Conservation (phyloP, 2,888 invertebrate species). For the Agrilus mali region DNA sequence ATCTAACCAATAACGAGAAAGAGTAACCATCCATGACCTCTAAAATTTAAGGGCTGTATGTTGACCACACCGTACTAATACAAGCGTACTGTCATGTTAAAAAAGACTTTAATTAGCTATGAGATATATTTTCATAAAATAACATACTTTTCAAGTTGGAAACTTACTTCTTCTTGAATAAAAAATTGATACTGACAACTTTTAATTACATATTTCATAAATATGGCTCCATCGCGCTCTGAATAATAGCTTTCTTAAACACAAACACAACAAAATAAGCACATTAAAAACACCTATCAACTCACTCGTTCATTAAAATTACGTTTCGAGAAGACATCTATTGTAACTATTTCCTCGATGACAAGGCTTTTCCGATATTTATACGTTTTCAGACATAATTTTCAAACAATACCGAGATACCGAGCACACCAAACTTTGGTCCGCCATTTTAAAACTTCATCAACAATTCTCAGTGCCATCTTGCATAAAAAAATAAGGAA, state of each 20-base stretch:
- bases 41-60: constrained; percentile 5
- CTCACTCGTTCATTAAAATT: constrained; percentile 3
- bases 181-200: constrained; percentile 19
- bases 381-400: constrained; percentile 19
- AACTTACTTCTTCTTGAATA: constrained; percentile 29
- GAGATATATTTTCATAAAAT: too few relatives aligned
- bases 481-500: constrained; percentile 21
- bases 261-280: constrained; percentile 13
- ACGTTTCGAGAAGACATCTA: constrained; percentile 1
- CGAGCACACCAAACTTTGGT: constrained; percentile 53
- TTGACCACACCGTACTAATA: constrained; percentile 6
- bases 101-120: too few relatives aligned
- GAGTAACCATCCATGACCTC: constrained; percentile 9
- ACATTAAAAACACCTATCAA: constrained; percentile 2
- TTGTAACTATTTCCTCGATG: constrained; percentile 1
- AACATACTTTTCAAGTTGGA: neutral
- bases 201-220: constrained; percentile 36
- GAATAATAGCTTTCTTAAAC: constrained; percentile 7
- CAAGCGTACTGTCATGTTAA: neutral
- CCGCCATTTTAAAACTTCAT: constrained; percentile 53
- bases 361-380: constrained; percentile 6
- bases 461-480: constrained; percentile 56
- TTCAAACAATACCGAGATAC: constrained; percentile 40
- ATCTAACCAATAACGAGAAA: too few relatives aligned
- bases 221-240: constrained; percentile 47